Conservation (phyloP, 2,888 invertebrate genomes). For the Meloe dianella region DNA sequence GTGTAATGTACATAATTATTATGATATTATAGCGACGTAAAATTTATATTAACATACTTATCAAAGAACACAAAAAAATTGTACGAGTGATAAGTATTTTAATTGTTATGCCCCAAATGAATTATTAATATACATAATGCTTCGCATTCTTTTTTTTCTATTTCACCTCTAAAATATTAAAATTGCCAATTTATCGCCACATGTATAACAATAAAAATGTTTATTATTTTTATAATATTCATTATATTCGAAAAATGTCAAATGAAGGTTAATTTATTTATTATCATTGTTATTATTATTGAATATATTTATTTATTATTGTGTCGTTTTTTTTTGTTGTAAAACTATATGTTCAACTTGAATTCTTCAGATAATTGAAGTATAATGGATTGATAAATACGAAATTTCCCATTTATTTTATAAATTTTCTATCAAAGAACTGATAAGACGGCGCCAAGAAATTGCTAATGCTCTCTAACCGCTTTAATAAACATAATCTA, state of each 20-base stretch:
- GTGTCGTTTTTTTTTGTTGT: slow-evolving; percentile 12
- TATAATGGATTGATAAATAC: slow-evolving; percentile 24
- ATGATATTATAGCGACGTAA: not conserved
- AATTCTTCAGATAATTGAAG: slow-evolving; percentile 31
- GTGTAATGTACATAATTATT: not conserved
- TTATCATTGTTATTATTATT: slow-evolving; percentile 17
- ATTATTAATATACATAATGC: slow-evolving; percentile 37
- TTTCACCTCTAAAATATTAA: slow-evolving; percentile 30
- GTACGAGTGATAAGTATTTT: slow-evolving; percentile 26
- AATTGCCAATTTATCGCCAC: slow-evolving; percentile 24
- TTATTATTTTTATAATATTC: slow-evolving; percentile 18
- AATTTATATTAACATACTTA: slow-evolving; percentile 21
- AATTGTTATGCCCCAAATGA: slow-evolving; percentile 40
- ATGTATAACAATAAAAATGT: slow-evolving; percentile 23
- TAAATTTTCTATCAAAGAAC: not conserved
- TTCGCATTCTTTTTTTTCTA: not conserved
- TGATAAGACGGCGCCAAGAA: slow-evolving; percentile 1
- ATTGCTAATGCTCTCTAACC: not conserved
- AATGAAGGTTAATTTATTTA: slow-evolving; percentile 24
- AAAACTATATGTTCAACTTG: slow-evolving; percentile 13
- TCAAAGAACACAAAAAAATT: slow-evolving; percentile 16
- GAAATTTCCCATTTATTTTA: not conserved
- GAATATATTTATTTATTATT: slow-evolving; percentile 16
- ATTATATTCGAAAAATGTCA: slow-evolving; percentile 27
- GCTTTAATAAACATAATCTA: too few species aligned